These are phyloP conservation scores for Labrus mixtus DNA, from an alignment of 2,113 vertebrate species.

Conservation along the genomic window DNA sequence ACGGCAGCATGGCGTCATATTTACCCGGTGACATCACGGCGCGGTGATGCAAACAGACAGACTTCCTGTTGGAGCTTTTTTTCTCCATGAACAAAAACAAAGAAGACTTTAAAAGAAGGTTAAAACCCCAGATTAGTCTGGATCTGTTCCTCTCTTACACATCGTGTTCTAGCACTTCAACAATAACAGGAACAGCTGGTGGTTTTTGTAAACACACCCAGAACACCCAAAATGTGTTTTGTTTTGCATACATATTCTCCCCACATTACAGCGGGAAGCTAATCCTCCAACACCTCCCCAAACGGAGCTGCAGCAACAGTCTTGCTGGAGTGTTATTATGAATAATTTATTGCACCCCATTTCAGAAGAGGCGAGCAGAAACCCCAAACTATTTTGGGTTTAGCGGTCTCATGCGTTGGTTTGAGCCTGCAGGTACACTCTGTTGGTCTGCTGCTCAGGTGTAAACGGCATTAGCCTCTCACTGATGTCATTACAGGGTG, in stretches of 20 bases:
- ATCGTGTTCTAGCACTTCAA: slow-evolving; percentile 44
- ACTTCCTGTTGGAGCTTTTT: slow-evolving; percentile 10
- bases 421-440: slow-evolving; percentile 66
- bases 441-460: slow-evolving; percentile 46
- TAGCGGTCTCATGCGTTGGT: slow-evolving; percentile 32
- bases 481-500: slow-evolving; percentile 58
- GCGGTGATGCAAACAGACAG: slow-evolving; percentile 1
- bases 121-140: slow-evolving; percentile 33
- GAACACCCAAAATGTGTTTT: slow-evolving; percentile 68
- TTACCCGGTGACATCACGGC: slow-evolving; percentile 16
- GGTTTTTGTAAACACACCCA: background rate
- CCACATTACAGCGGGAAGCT: slow-evolving; percentile 56
- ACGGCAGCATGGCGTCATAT: slow-evolving; percentile 42
- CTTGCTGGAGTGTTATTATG: slow-evolving; percentile 70
- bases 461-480: slow-evolving; percentile 56
- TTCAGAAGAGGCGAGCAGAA: slow-evolving; percentile 70
- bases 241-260: slow-evolving; percentile 68
- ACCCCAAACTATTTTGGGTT: slow-evolving; percentile 67
- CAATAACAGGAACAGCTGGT: slow-evolving; percentile 72
- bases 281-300: slow-evolving; percentile 73
- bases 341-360: slow-evolving; percentile 77
- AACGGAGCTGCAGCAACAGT: slow-evolving; percentile 64
- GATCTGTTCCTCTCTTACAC: slow-evolving; percentile 27
- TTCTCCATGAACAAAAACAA: slow-evolving; percentile 25
- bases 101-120: slow-evolving; percentile 24